A percentile compares a stretch with the other conserved stretches of the same genome.
phyloP scores from a whole-genome alignment of 1,140 invertebrate species.

The Helicoverpa armigera region DNA sequence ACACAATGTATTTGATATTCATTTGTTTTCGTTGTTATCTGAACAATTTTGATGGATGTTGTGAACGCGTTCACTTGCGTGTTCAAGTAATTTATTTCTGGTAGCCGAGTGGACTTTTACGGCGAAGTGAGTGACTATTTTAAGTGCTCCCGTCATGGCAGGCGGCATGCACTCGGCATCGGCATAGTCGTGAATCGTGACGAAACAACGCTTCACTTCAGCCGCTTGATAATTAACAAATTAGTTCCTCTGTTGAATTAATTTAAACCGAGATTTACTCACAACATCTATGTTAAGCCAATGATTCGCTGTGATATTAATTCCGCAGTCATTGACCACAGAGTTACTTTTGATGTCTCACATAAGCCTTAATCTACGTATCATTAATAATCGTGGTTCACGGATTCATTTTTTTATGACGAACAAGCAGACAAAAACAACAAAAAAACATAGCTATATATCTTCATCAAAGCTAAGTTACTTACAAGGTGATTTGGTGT shows the following conservation, averaged over 20 bases:
- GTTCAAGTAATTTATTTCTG: constrained; percentile 53
- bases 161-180: constrained; percentile 27
- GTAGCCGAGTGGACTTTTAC: constrained; percentile 56
- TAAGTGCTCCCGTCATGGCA: constrained; percentile 54
- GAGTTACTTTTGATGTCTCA: neutral
- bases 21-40: constrained; percentile 3
- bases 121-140: constrained; percentile 61
- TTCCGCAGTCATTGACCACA: constrained; percentile 21
- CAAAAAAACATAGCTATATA: constrained; percentile 14
- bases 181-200: constrained; percentile 55
- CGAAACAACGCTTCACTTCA: constrained; percentile 53
- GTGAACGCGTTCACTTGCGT: constrained; percentile 35
- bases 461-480: neutral
- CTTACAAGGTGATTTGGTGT: constrained; percentile 32
- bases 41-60: constrained; percentile 27
- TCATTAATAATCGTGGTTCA: constrained; percentile 41
- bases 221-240: constrained; percentile 65
- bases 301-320: neutral
- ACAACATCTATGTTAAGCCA: constrained; percentile 33
- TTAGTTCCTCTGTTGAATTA: constrained; percentile 65
- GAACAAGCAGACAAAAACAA: constrained; percentile 14
- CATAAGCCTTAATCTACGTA: constrained; percentile 2
- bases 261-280: constrained; percentile 53
- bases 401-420: constrained; percentile 26
- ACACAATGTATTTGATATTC: neutral